These are phyloP conservation scores for Diorhabda elongata DNA, from an alignment of 1,140 invertebrate genomes.

Conservation along the genomic window DNA sequence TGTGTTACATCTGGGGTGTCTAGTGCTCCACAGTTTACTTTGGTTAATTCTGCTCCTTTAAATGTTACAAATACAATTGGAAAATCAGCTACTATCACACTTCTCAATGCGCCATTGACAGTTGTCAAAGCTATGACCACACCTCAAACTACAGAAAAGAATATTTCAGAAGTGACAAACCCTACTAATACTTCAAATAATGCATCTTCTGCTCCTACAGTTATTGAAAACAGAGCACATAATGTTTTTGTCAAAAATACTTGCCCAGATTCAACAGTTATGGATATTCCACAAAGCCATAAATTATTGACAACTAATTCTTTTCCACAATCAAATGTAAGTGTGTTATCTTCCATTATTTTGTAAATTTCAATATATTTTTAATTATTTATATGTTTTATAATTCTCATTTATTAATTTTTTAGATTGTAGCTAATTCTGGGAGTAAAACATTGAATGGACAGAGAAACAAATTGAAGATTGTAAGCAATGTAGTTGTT, in stretches of 20 bases:
- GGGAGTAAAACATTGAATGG: constrained; percentile 40
- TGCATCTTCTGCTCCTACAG: constrained; percentile 18
- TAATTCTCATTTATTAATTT: constrained; percentile 1
- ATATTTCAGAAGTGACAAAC: constrained; percentile 11
- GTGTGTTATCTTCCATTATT: constrained; percentile 10
- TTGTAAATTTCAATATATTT: constrained; percentile 9
- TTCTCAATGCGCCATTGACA: constrained; percentile 41
- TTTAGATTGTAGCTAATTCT: background rate
- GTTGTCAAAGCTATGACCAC: constrained; percentile 37
- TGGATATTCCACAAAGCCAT: constrained; percentile 40
- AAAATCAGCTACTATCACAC: constrained; percentile 42
- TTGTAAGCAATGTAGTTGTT: constrained; percentile 43
- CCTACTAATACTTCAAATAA: constrained; percentile 11
- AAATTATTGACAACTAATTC: constrained; percentile 41
- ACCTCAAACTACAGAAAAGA: constrained; percentile 26
- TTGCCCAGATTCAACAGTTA: constrained; percentile 22
- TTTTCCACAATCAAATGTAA: constrained; percentile 43
- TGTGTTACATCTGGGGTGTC: constrained; percentile 38
- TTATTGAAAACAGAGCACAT: constrained; percentile 39
- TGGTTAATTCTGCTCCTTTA: constrained; percentile 37
- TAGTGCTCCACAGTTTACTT: constrained; percentile 39
- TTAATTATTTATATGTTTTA: constrained; percentile 1
- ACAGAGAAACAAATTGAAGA: constrained; percentile 45
- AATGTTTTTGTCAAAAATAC: constrained; percentile 47
- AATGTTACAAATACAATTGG: constrained; percentile 32